These are phyloP conservation scores for Huso huso DNA, from an alignment of 2,797 vertebrate genomes.

Conservation along the genomic window DNA sequence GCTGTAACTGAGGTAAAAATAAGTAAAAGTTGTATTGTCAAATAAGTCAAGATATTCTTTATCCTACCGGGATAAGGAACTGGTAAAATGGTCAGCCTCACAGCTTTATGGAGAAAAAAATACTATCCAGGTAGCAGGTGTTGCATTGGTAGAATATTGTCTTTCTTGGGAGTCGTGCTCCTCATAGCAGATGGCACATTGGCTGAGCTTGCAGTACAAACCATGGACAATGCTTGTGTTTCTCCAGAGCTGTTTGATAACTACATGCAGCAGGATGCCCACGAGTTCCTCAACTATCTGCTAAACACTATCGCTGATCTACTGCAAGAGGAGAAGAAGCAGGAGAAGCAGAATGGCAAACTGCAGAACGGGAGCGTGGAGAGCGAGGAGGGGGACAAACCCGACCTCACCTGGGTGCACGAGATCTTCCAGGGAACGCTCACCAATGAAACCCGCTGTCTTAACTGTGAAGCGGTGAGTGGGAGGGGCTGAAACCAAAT, in stretches of 20 bases:
- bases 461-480: conserved; percentile 86
- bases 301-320: conserved; percentile 90
- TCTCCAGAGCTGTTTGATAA: conserved; percentile 80
- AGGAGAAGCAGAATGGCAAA: conserved; percentile 84
- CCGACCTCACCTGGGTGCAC: conserved; percentile 82
- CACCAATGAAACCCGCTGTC: conserved; percentile 88
- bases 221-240: too few relatives aligned
- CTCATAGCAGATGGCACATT: too few relatives aligned
- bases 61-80: too few relatives aligned
- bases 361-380: conserved; percentile 72
- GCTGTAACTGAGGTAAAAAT: too few relatives aligned
- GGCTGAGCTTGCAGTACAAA: too few relatives aligned
- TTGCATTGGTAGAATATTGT: too few relatives aligned
- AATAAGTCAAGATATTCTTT: too few relatives aligned
- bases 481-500: not conserved
- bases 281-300: conserved; percentile 88
- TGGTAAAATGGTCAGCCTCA: too few relatives aligned
- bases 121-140: too few relatives aligned
- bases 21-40: too few relatives aligned
- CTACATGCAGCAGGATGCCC: conserved; percentile 90
- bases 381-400: conserved; percentile 65
- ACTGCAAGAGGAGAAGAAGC: conserved; percentile 83
- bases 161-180: too few relatives aligned
- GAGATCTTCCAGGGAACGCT: conserved; percentile 91
- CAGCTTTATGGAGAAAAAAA: too few relatives aligned